A percentile compares a stretch with the other conserved stretches of the same genome.
Evolutionary conservation across 2,113 vertebrate genomes (phyloP).

Genomic region (Pyxicephalus adspersus): DNA sequence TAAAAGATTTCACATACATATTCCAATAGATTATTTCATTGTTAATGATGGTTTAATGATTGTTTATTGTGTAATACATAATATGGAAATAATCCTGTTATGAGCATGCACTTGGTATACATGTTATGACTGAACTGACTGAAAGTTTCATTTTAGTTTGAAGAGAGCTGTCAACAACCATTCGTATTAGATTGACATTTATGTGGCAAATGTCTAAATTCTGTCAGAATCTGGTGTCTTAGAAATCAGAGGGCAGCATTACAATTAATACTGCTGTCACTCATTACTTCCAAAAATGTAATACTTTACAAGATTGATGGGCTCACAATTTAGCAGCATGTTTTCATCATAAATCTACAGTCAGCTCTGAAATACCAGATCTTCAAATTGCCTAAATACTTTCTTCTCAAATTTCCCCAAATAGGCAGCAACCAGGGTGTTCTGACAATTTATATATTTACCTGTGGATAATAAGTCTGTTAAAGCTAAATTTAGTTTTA

Average conservation of each 20-base stretch:
- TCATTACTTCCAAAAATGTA: constrained; percentile 78
- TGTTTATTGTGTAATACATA: no score
- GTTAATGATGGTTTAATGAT: no score
- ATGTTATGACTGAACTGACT: not conserved
- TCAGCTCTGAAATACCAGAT: constrained; percentile 68
- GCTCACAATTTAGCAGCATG: constrained; percentile 69
- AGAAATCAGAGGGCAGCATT: constrained; percentile 73
- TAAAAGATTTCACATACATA: no score
- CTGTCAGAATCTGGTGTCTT: constrained; percentile 74
- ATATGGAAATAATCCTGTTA: no score
- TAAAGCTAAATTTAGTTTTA: constrained; percentile 75
- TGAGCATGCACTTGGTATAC: not conserved
- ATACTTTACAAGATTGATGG: constrained; percentile 76
- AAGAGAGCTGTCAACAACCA: constrained; percentile 36
- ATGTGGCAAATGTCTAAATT: constrained; percentile 77
- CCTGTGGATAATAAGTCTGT: constrained; percentile 55
- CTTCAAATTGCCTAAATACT: constrained; percentile 68
- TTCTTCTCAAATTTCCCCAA: constrained; percentile 67
- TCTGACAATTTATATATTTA: constrained; percentile 60
- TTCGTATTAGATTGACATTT: constrained; percentile 69
- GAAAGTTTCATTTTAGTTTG: not conserved
- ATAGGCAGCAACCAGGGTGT: constrained; percentile 73
- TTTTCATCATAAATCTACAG: constrained; percentile 77
- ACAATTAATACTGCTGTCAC: constrained; percentile 75
- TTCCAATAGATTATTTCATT: no score